A percentile compares a stretch with the other conserved stretches of the same genome.
Evolutionary conservation across 1,140 invertebrate genomes (phyloP).

Genomic region (Ptiloglossa arizonensis): DNA sequence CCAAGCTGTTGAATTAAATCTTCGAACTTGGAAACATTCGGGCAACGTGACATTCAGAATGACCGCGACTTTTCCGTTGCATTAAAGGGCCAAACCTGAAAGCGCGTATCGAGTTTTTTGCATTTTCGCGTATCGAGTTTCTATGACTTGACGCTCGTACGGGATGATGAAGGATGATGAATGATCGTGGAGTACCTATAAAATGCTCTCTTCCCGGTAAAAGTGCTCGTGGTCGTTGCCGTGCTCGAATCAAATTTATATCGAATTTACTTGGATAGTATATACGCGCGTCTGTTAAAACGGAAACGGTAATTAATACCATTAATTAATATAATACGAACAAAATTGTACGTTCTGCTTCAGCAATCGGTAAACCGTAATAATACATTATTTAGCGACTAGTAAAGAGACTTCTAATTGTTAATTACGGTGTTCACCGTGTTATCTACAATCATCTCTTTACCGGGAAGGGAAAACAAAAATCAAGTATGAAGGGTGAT

Average conservation of each 20-base stretch:
- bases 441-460: background rate
- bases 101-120: background rate
- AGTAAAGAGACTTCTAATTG: background rate
- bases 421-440: background rate
- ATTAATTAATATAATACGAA: background rate
- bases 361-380: background rate
- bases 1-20: no score
- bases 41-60: background rate
- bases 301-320: background rate
- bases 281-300: background rate
- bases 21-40: conserved; percentile 21
- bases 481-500: conserved; percentile 31
- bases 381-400: background rate
- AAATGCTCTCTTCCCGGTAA: conserved; percentile 39
- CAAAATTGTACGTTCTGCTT: no score
- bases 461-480: conserved; percentile 37
- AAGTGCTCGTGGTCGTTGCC: background rate
- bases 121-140: conserved; percentile 61
- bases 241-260: no score
- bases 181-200: conserved; percentile 67
- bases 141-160: conserved; percentile 68
- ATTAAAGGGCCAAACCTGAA: background rate
- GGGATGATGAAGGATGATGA: conserved; percentile 67
- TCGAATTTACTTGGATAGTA: background rate
- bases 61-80: background rate